Evolutionary conservation across 2,888 invertebrate genomes (phyloP).

Genomic region (Hirtodrosophila alboralis): DNA sequence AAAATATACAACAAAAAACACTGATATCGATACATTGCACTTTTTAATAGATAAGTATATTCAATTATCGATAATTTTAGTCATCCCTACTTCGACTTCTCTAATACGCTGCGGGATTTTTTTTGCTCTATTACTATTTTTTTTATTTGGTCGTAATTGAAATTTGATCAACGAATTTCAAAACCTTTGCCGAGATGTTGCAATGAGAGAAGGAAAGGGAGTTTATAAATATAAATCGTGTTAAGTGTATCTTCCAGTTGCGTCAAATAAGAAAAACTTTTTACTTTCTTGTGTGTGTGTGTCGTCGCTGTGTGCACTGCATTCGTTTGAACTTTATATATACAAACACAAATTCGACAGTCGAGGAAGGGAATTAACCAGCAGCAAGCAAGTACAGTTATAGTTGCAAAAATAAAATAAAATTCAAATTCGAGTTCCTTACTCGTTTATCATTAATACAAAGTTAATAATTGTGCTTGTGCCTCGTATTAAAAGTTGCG

Average conservation of each 20-base stretch:
- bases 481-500: constrained; percentile 28
- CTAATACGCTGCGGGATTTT: constrained; percentile 50
- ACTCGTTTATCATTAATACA: not conserved
- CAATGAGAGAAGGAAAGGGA: not conserved
- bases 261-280: constrained; percentile 35
- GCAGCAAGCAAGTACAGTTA: constrained; percentile 26
- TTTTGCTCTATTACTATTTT: constrained; percentile 52
- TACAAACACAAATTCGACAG: constrained; percentile 21
- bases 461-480: constrained; percentile 8
- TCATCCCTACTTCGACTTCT: constrained; percentile 42
- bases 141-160: constrained; percentile 51
- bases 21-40: constrained; percentile 6
- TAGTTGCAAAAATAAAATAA: constrained; percentile 11
- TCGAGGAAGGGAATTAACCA: constrained; percentile 11
- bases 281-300: constrained; percentile 15
- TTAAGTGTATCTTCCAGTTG: constrained; percentile 34
- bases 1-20: too few species aligned
- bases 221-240: not conserved
- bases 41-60: too few species aligned
- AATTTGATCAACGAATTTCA: constrained; percentile 45
- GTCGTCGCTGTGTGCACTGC: not conserved
- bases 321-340: constrained; percentile 49
- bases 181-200: constrained; percentile 11
- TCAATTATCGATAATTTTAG: constrained; percentile 28
- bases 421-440: not conserved